Base-by-base conservation (phyloP, 2,888 invertebrate species). In the Osmoderma eremita region DNA sequence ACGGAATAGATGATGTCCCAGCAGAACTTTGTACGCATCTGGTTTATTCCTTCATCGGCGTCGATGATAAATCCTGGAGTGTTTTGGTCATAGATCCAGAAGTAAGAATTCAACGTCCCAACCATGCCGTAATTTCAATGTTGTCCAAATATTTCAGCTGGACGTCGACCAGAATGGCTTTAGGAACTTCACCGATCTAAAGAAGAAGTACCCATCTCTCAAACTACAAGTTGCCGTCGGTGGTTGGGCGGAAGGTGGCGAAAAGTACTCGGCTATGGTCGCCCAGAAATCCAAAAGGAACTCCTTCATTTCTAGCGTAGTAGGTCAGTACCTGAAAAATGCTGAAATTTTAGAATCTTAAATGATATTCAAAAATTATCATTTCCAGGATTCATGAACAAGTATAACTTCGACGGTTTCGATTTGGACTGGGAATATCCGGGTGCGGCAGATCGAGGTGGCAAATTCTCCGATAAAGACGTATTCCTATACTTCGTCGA, bases 351-450 rank as follows among this genome's bases (percentile, higher is more conserved):
- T 18, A 5, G 22, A 22, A 15, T n/a, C n/a, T n/a, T 5, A 48
- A 15, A n/a, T 3, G 3, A 24, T 24, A 3, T 24, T 30, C 30
- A 6, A 30, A 6, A 30, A 30, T 10, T 5, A 6, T 3, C 10
- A 36, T 13, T 63, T 68, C n/a, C 94, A 95, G 85, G 88, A 70
- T 95, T 95, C 78, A 83, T 95, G 56, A 88, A 91, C 70, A 90
- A 91, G 77, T 89, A 93, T 75, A 88, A 88, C 62, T 97, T 97
- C 78, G 94, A 97, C 77, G 97, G 97, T 12, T 83, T 96, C n/a
- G 95, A 95, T 80, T 84, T 97, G 58, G 96, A 96, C 78, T 97
- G 95, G 95, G 96, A 97, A 78, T 97, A 97, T 81, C 97, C 97
- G 1, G 94, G 92, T 0, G 95, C 95, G 0, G 88, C 93, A 0